A percentile compares a stretch with the other conserved stretches of the same genome.
Conservation (phyloP, 1,140 invertebrate species). For the Holcopasites calliopsidis region DNA sequence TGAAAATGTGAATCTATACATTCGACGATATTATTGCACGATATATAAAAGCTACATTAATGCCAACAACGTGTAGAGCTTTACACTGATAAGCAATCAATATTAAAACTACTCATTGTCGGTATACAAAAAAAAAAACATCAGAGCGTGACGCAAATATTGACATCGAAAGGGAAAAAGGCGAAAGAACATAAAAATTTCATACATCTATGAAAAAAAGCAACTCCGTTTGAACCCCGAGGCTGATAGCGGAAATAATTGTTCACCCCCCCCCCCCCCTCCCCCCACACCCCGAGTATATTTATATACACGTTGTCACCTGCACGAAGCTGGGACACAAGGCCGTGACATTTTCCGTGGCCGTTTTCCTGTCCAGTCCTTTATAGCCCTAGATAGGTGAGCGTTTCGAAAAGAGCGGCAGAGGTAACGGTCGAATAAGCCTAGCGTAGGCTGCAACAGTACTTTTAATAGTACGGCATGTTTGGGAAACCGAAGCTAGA, state of each 20-base stretch:
- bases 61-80: no score
- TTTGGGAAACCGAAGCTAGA: background rate
- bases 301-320: constrained; percentile 22
- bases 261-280: background rate
- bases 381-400: constrained; percentile 42
- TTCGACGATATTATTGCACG: no score
- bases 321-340: constrained; percentile 31
- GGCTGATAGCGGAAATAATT: no score
- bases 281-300: constrained; percentile 11
- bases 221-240: no score
- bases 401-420: constrained; percentile 54
- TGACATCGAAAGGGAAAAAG: background rate
- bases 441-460: background rate
- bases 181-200: background rate
- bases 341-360: constrained; percentile 70
- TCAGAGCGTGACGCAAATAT: background rate
- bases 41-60: no score
- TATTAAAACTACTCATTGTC: no score
- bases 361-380: constrained; percentile 63
- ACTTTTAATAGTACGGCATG: background rate
- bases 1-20: no score
- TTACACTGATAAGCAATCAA: no score
- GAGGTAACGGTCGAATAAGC: constrained; percentile 47
- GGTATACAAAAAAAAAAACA: background rate
- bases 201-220: no score